Evolutionary conservation across 2,888 invertebrate species (phyloP).

Genomic region (Drosophila meridionalis): DNA sequence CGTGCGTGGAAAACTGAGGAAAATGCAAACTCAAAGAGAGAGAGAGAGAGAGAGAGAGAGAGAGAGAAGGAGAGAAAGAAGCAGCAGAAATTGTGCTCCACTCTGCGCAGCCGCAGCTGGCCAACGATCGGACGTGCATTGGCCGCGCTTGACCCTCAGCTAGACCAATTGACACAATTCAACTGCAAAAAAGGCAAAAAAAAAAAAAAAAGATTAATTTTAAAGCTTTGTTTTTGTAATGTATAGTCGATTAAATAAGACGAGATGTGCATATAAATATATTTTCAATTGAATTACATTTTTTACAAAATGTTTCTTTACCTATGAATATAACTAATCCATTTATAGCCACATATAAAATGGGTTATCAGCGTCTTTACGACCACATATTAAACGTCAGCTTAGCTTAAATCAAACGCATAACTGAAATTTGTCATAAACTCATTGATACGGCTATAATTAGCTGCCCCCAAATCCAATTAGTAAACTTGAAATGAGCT

Average conservation of each 20-base stretch:
- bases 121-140: slow-evolving; percentile 50
- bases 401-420: background rate
- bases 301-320: background rate
- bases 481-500: background rate
- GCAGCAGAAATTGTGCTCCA: slow-evolving; percentile 15
- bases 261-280: background rate
- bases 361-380: background rate
- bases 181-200: slow-evolving; percentile 18
- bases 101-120: slow-evolving; percentile 19
- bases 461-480: slow-evolving; percentile 5
- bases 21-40: slow-evolving; percentile 47
- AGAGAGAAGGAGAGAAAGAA: slow-evolving; percentile 9
- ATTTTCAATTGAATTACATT: background rate
- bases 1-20: slow-evolving; percentile 63
- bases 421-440: background rate
- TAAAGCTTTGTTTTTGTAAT: slow-evolving; percentile 8
- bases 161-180: slow-evolving; percentile 60
- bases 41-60: slow-evolving; percentile 3
- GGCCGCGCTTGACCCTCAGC: slow-evolving; percentile 67
- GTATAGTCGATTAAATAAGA: background rate
- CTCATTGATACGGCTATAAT: background rate
- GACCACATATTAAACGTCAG: background rate
- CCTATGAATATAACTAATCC: background rate
- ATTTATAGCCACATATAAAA: background rate
- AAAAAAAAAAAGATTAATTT: slow-evolving; percentile 30